A percentile compares a stretch with the other conserved stretches of the same genome.
Conservation (phyloP, 23 tunicate species). For the Ascidia mentula region DNA sequence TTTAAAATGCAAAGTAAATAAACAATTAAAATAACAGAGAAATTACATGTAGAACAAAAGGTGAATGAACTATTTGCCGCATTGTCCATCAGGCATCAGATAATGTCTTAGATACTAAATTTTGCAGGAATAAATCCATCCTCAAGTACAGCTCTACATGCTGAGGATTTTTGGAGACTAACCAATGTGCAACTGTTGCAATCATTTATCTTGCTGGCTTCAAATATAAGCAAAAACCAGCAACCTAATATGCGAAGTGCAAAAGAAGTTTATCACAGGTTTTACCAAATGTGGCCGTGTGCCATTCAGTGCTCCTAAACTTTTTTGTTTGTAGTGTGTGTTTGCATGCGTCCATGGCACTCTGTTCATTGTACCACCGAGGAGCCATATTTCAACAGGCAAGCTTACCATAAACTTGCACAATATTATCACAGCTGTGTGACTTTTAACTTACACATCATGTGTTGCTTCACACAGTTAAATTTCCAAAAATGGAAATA, state of each 20-base stretch:
- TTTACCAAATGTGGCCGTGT: no score
- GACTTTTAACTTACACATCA: no score
- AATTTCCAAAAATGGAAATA: no score
- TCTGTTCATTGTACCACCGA: conserved; percentile 49
- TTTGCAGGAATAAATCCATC: conserved; percentile 18
- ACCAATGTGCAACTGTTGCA: conserved; percentile 49
- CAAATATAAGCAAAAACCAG: conserved; percentile 36
- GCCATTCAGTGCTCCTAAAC: no score
- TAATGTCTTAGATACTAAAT: no score
- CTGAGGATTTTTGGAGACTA: conserved; percentile 63
- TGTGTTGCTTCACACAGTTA: no score
- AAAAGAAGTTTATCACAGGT: conserved; percentile 80
- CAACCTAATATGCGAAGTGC: conserved; percentile 48
- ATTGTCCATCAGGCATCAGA: no score
- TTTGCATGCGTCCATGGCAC: conserved; percentile 68
- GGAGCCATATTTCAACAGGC: conserved; percentile 72
- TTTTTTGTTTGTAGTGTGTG: conserved; percentile 49
- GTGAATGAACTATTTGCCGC: no score
- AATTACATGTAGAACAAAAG: no score
- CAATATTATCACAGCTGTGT: no score
- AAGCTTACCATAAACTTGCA: no score
- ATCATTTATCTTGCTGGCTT: conserved; percentile 51
- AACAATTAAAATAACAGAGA: no score
- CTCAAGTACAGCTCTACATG: conserved; percentile 34
- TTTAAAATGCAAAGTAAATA: neutral